Evolutionary conservation across 2,888 invertebrate genomes (phyloP).

Genomic region (Fissipunctia ypsillon): DNA sequence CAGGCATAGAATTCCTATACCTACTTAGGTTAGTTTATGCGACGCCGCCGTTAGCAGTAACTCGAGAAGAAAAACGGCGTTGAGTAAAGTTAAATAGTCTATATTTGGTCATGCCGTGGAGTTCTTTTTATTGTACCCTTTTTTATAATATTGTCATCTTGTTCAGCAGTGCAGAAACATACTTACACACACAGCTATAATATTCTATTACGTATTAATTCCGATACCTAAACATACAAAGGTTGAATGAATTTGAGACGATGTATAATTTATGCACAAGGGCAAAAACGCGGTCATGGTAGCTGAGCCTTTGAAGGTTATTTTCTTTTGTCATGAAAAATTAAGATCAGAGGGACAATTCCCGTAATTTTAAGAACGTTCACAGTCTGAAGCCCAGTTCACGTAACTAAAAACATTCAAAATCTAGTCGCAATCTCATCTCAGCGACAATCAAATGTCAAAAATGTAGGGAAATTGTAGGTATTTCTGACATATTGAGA

Average conservation of each 20-base stretch:
- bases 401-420: no score
- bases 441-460: no score
- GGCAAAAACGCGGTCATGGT: not conserved
- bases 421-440: no score
- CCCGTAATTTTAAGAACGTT: no score
- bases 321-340: constrained; percentile 20
- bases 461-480: no score
- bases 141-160: not conserved
- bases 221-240: not conserved
- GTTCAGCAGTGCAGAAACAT: no score
- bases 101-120: not conserved
- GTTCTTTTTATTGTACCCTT: not conserved
- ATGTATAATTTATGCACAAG: constrained; percentile 11
- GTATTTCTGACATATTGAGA: no score
- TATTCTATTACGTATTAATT: constrained; percentile 1
- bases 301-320: constrained; percentile 29
- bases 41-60: not conserved
- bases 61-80: not conserved
- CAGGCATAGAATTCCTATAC: not conserved
- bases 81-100: not conserved
- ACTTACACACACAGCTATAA: not conserved
- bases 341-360: no score
- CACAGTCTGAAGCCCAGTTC: no score
- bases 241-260: constrained; percentile 24
- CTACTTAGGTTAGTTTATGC: no score